Evolutionary conservation across 1,140 invertebrate genomes (phyloP), one percentile per base, ranked within the genome.

Genomic region (Tetramorium simillimum): DNA sequence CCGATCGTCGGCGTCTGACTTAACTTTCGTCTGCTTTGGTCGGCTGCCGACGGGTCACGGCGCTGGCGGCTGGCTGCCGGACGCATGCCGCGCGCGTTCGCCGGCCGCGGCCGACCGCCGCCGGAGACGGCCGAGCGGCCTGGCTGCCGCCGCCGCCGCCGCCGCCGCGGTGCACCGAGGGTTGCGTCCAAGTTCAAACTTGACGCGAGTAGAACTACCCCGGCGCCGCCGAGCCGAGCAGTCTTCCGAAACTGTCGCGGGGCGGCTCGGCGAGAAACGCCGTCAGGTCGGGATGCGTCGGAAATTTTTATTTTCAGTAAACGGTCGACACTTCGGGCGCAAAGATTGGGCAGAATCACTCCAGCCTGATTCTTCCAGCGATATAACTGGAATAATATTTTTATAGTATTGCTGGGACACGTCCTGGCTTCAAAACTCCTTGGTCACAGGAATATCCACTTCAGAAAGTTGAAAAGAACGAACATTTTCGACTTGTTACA

Each of bases 21-120:
- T 76, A 73, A 89, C 81, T 89, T 77, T 53, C n/a, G 16, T 85
- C 18, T 62, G 78, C 69, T 84, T 73, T 60, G 80, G 53, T 51
- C 70, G 37, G n/a, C 75, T 51, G 28, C 67, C 80, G 40, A 63
- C 58, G 43, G 69, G 51, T 75, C 86, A 84, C 53, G 69, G 53
- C 70, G 46, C 53, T 75, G 24, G 18, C 46, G 28, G 43, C 37
- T 75, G 24, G 18, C 46, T 40, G 43, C 37, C 21, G 33, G 70
- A 24, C 65, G 69, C 65, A 14, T 37, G 33, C 75, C 43, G 18
- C 62, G 51, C 62, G 24, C 18, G 82, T 14, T 65, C n/a, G 24
- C 49, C 51, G 33, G 40, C 24, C 58, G 72, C 18, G 18, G 37
- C 18, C 82, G 82, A 77, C 1, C 5, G 43, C 10, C 33, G 40